Conservation (phyloP, 2,888 invertebrate genomes). For the Prosapia bicincta region DNA sequence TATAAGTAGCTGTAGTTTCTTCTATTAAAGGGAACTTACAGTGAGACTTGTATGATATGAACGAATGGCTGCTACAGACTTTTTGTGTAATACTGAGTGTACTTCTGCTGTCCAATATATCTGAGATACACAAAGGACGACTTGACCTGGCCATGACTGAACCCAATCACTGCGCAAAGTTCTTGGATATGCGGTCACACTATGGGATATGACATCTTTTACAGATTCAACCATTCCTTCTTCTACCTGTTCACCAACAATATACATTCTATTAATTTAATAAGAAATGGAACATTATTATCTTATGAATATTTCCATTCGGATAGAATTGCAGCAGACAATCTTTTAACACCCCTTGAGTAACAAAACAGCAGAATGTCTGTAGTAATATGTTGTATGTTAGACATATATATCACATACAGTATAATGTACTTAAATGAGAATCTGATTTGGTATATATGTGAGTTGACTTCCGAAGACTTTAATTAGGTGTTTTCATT, state of each 20-base stretch:
- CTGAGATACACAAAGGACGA: conserved; percentile 73
- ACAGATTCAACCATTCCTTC: conserved; percentile 74
- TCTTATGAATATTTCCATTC: too few species aligned
- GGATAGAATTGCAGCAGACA: too few species aligned
- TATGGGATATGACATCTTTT: conserved; percentile 61
- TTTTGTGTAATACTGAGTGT: conserved; percentile 61
- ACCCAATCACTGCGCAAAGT: conserved; percentile 66
- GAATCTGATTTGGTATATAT: too few species aligned
- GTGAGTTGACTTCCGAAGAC: too few species aligned
- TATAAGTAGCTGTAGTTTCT: neutral
- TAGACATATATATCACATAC: too few species aligned
- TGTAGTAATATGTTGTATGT: too few species aligned
- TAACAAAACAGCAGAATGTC: too few species aligned
- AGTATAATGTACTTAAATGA: too few species aligned
- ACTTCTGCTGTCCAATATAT: conserved; percentile 82
- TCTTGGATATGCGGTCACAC: conserved; percentile 61
- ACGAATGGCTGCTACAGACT: conserved; percentile 54
- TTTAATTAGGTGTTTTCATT: too few species aligned
- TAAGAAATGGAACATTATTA: too few species aligned
- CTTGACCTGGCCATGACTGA: conserved; percentile 76
- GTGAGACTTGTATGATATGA: conserved; percentile 55
- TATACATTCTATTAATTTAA: too few species aligned
- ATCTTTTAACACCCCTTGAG: too few species aligned
- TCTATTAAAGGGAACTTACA: conserved; percentile 32
- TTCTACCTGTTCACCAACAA: conserved; percentile 75